Percentiles rank a stretch among this genome's conserved stretches.
These are phyloP conservation scores for Rhinophrynus dorsalis DNA, from an alignment of 2,797 vertebrate species.

Conservation along the genomic window DNA sequence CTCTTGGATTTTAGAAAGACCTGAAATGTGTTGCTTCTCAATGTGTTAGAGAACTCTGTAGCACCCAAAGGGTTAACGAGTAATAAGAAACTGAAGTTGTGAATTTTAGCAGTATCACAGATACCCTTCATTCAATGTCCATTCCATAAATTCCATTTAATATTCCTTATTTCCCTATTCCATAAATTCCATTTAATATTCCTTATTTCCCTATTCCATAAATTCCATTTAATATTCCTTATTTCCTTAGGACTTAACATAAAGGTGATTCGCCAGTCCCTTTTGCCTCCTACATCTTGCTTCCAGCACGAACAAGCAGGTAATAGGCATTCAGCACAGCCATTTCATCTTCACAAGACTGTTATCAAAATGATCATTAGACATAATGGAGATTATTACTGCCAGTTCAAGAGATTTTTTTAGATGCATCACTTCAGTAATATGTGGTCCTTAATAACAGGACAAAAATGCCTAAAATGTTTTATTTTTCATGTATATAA, in stretches of 20 bases:
- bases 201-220: slow-evolving; percentile 69
- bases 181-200: too few relatives aligned
- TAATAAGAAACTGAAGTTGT: too few relatives aligned
- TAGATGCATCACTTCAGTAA: slow-evolving; percentile 76
- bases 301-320: slow-evolving; percentile 75
- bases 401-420: slow-evolving; percentile 77
- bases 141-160: too few relatives aligned
- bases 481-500: background rate
- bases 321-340: slow-evolving; percentile 76
- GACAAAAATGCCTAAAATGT: background rate
- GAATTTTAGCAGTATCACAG: too few relatives aligned
- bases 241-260: slow-evolving; percentile 67
- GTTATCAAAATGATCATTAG: slow-evolving; percentile 84
- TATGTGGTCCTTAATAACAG: slow-evolving; percentile 64
- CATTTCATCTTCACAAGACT: slow-evolving; percentile 80
- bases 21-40: too few relatives aligned
- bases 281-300: slow-evolving; percentile 75
- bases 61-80: too few relatives aligned
- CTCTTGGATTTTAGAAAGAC: too few relatives aligned
- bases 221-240: slow-evolving; percentile 75
- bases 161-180: too few relatives aligned
- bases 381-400: slow-evolving; percentile 85
- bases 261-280: slow-evolving; percentile 76
- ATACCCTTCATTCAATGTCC: too few relatives aligned
- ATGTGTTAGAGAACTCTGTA: too few relatives aligned